Conservation (phyloP, 2,888 invertebrate genomes). For the Epicampocera succincta region DNA sequence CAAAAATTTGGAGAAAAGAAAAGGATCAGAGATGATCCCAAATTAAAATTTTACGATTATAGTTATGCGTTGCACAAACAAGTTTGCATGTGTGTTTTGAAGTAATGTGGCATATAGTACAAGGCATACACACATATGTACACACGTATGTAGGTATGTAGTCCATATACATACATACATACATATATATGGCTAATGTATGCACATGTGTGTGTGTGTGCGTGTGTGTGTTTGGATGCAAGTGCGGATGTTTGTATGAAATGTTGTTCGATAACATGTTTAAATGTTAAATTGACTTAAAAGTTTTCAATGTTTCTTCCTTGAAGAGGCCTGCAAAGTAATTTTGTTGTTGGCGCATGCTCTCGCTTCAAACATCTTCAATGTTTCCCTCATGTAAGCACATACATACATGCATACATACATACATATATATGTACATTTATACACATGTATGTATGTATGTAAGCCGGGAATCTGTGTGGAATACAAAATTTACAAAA, state of each 20-base stretch:
- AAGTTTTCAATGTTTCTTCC: conserved; percentile 66
- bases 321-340: conserved; percentile 43
- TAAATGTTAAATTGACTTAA: conserved; percentile 69
- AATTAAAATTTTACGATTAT: conserved; percentile 67
- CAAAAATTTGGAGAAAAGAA: conserved; percentile 8
- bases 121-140: no score
- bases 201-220: background rate
- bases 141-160: background rate
- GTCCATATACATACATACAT: conserved; percentile 1
- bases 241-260: conserved; percentile 25
- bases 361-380: conserved; percentile 15
- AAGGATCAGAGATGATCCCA: conserved; percentile 65
- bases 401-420: no score
- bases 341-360: conserved; percentile 33
- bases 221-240: background rate
- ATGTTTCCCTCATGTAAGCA: background rate
- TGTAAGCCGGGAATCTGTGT: conserved; percentile 46
- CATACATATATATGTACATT: no score
- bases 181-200: background rate
- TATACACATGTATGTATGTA: background rate
- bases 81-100: background rate
- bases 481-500: conserved; percentile 43
- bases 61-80: conserved; percentile 59
- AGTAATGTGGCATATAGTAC: conserved; percentile 14
- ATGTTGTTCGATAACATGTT: conserved; percentile 68